A percentile compares a stretch with the other conserved stretches of the same genome.
Evolutionary conservation across 2,888 invertebrate species (phyloP).

Genomic region (Venustoraphidia nigricollis): DNA sequence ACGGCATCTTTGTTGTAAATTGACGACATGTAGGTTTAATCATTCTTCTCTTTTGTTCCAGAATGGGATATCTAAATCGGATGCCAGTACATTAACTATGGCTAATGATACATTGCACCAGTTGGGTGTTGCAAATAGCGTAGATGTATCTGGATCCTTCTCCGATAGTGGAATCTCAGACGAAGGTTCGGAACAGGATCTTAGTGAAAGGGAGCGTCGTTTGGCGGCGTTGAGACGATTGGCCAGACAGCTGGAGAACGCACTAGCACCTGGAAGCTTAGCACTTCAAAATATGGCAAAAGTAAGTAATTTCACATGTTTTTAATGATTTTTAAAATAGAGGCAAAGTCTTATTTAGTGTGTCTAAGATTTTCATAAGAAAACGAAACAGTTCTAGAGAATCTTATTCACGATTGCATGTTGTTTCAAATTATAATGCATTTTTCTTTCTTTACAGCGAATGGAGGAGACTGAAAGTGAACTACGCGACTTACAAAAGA

Average conservation of each 20-base stretch:
- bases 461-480: constrained; percentile 58
- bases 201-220: constrained; percentile 47
- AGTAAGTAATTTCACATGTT: constrained; percentile 19
- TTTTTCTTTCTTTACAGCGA: constrained; percentile 28
- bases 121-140: not conserved
- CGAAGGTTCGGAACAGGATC: constrained; percentile 52
- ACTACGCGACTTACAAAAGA: constrained; percentile 49
- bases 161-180: constrained; percentile 70
- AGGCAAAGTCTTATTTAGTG: no score
- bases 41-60: not conserved
- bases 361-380: no score
- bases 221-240: constrained; percentile 49
- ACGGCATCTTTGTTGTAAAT: no score
- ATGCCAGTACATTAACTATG: not conserved
- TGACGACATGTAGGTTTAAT: not conserved
- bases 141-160: constrained; percentile 34
- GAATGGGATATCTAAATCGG: not conserved
- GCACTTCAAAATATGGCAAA: constrained; percentile 48
- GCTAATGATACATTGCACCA: not conserved
- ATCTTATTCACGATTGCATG: no score
- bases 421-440: no score
- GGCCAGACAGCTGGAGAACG: constrained; percentile 49
- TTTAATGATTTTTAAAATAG: no score
- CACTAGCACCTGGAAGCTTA: constrained; percentile 48
- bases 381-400: no score